A percentile compares a stretch with the other conserved stretches of the same genome.
These are phyloP conservation scores for Ammodytes dubius DNA, from an alignment of 2,113 vertebrate species.

Conservation along the genomic window DNA sequence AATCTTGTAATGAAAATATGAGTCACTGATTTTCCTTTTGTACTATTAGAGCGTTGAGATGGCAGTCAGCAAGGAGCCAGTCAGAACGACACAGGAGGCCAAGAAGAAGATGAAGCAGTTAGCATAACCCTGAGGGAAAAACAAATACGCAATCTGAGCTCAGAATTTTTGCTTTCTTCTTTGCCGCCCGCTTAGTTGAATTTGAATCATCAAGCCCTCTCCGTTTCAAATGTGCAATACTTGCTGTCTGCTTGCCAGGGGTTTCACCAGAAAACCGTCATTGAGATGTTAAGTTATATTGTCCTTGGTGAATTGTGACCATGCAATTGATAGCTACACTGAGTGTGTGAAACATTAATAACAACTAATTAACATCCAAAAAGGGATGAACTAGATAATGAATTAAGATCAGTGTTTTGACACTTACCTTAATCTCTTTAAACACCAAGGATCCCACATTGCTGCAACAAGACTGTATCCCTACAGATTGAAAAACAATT, in stretches of 20 bases:
- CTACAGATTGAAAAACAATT: constrained; percentile 70
- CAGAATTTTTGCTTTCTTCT: background rate
- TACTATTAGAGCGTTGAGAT: constrained; percentile 86
- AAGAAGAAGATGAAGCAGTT: constrained; percentile 85
- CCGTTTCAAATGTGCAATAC: background rate
- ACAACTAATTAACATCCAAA: background rate
- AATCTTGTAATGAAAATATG: background rate
- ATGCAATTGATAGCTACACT: background rate
- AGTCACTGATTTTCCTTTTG: background rate
- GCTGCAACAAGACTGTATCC: constrained; percentile 91
- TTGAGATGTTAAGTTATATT: background rate
- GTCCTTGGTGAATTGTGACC: background rate
- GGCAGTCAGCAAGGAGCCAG: constrained; percentile 86
- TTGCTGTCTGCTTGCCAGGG: background rate
- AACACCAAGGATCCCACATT: constrained; percentile 91
- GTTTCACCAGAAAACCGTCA: background rate
- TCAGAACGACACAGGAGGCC: constrained; percentile 85
- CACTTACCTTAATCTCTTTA: constrained; percentile 91
- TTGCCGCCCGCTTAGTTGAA: background rate
- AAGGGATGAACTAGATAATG: background rate
- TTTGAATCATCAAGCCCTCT: background rate
- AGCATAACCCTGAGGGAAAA: constrained; percentile 80
- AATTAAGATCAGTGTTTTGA: background rate
- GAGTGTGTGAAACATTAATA: background rate
- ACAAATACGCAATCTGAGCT: background rate